A percentile compares a stretch with the other conserved stretches of the same genome.
These are phyloP conservation scores for Miniopterus natalensis DNA, from an alignment of 2,113 vertebrate genomes.

Conservation along the genomic window DNA sequence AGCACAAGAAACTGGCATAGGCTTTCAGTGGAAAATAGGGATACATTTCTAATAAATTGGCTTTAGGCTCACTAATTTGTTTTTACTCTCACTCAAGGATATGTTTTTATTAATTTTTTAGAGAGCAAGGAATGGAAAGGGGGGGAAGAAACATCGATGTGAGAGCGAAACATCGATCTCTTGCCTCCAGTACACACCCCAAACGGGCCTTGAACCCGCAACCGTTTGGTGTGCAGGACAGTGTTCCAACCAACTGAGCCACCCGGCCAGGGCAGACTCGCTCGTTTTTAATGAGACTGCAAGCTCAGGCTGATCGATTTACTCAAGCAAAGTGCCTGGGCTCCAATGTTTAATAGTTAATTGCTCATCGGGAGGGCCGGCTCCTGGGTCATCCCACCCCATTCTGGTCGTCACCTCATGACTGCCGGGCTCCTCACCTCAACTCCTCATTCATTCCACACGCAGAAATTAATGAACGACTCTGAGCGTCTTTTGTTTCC, in stretches of 20 bases:
- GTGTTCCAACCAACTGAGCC: too few species aligned
- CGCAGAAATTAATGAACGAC: conserved; percentile 83
- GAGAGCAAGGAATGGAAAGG: background rate
- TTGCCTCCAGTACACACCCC: background rate
- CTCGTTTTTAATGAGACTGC: conserved; percentile 80
- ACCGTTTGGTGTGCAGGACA: background rate
- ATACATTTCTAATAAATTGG: conserved; percentile 82
- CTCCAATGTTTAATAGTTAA: conserved; percentile 83
- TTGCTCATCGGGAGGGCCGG: conserved; percentile 77
- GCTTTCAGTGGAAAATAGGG: conserved; percentile 79
- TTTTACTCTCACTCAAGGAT: background rate
- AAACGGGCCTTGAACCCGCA: background rate
- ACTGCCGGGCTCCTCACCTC: conserved; percentile 65
- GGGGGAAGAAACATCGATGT: background rate
- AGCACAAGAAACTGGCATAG: conserved; percentile 63
- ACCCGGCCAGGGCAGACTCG: background rate
- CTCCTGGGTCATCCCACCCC: conserved; percentile 57
- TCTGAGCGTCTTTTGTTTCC: conserved; percentile 72
- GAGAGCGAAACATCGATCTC: background rate
- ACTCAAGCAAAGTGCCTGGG: conserved; percentile 73
- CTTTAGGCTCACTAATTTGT: conserved; percentile 73
- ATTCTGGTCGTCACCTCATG: conserved; percentile 80
- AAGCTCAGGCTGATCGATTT: conserved; percentile 84
- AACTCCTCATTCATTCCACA: conserved; percentile 76
- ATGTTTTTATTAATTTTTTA: background rate